Evolutionary conservation across 2,888 invertebrate genomes (phyloP).

Genomic region (Cantharis nigra): DNA sequence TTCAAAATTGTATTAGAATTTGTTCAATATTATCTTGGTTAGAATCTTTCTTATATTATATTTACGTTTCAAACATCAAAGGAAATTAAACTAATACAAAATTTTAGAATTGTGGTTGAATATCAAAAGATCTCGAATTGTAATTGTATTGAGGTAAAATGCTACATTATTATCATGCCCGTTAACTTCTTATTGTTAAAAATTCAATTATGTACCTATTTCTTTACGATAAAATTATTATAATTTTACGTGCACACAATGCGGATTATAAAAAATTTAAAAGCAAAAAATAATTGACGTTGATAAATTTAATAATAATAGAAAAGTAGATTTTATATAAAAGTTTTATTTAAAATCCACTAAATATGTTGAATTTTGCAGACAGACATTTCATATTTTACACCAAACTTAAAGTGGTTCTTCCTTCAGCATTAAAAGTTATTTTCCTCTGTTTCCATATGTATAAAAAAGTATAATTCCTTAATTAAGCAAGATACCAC

Average conservation of each 20-base stretch:
- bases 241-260: neutral
- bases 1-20: neutral
- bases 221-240: neutral
- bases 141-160: neutral
- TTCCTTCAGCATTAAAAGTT: neutral
- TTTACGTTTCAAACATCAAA: neutral
- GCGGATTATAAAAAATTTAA: neutral
- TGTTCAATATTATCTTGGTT: neutral
- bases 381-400: neutral
- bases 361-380: neutral
- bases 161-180: neutral
- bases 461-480: neutral
- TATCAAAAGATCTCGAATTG: neutral
- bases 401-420: neutral
- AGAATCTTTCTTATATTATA: neutral
- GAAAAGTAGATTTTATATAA: neutral
- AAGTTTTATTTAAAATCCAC: neutral
- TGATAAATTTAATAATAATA: neutral
- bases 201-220: neutral
- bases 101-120: neutral
- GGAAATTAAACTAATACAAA: neutral
- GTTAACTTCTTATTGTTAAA: neutral
- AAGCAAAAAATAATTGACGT: neutral
- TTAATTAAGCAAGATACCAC: neutral
- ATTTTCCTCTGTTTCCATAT: neutral